phyloP scores from a whole-genome alignment of 2,113 vertebrate genomes.

The Tragelaphus strepsiceros region DNA sequence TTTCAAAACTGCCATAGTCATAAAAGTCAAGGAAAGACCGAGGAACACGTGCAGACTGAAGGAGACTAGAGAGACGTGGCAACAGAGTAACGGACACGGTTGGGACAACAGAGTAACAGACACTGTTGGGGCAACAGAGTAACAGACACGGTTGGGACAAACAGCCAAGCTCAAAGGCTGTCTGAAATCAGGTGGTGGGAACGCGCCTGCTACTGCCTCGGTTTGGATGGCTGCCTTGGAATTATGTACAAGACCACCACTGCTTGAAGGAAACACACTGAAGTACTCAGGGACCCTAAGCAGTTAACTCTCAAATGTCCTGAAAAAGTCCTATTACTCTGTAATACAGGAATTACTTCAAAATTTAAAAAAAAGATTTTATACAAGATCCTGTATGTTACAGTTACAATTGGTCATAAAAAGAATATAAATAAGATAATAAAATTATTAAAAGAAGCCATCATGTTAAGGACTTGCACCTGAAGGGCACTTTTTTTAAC shows the following conservation, averaged over 20 bases:
- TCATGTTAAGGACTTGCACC: background rate
- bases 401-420: background rate
- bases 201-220: background rate
- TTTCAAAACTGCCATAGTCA: background rate
- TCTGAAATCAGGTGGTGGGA: background rate
- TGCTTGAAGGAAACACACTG: background rate
- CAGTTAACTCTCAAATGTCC: background rate
- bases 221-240: background rate
- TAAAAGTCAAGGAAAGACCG: background rate
- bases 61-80: background rate
- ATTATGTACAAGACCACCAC: background rate
- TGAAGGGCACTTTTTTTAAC: background rate
- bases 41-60: background rate
- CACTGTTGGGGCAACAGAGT: background rate
- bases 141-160: fast-evolving
- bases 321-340: background rate
- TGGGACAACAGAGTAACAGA: background rate
- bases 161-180: fast-evolving
- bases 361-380: background rate
- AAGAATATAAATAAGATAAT: constrained; percentile 21
- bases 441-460: constrained; percentile 9
- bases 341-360: background rate
- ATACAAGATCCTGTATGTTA: background rate
- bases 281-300: background rate
- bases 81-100: fast-evolving